A percentile compares a stretch with the other conserved stretches of the same genome.
Conservation (phyloP, 2,888 invertebrate genomes). For the Cosmia pyralina region DNA sequence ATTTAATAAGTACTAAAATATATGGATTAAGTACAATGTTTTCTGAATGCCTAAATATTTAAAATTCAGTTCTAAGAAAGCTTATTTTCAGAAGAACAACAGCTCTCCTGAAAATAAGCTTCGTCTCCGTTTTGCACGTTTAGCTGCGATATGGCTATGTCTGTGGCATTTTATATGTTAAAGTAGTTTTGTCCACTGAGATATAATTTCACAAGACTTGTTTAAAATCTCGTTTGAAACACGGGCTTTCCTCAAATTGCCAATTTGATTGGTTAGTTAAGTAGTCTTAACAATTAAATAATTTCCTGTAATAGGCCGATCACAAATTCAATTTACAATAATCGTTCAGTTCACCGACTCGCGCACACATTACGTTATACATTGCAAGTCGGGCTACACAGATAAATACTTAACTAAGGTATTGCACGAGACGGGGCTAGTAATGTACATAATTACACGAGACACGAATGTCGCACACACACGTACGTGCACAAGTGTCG, state of each 20-base stretch:
- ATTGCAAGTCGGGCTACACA: constrained; percentile 84
- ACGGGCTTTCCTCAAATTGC: neutral
- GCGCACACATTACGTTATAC: constrained; percentile 74
- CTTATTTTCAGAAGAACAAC: neutral
- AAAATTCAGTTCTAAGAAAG: neutral
- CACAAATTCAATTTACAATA: neutral
- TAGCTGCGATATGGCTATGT: neutral
- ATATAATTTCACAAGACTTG: neutral
- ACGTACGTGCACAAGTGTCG: constrained; percentile 29
- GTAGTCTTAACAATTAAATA: constrained; percentile 6
- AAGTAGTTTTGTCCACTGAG: neutral
- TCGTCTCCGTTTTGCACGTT: too few species aligned
- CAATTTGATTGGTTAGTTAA: constrained; percentile 25
- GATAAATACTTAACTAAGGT: constrained; percentile 89
- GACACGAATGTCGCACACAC: constrained; percentile 53
- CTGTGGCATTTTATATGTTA: neutral
- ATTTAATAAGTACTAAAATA: constrained; percentile 11
- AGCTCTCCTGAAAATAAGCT: too few species aligned
- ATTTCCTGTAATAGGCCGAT: constrained; percentile 18
- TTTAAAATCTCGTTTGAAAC: neutral
- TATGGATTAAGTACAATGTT: constrained; percentile 29
- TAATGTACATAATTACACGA: constrained; percentile 89
- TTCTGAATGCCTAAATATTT: neutral
- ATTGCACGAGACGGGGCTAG: constrained; percentile 87
- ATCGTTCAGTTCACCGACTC: constrained; percentile 30